Base-by-base conservation (phyloP, 2,888 invertebrate species). In the Tenthredo distinguenda region DNA sequence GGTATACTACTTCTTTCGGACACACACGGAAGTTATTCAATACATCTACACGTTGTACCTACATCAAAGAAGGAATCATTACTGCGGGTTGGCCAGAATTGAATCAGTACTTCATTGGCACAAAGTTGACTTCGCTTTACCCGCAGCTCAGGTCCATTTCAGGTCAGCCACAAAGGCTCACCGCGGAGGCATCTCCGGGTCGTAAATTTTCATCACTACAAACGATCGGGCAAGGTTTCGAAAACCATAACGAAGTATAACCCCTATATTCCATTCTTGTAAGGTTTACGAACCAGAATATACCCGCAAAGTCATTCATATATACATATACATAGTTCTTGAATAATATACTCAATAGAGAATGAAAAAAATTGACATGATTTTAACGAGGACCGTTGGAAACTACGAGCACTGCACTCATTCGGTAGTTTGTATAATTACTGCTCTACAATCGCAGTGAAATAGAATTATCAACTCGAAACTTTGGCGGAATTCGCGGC, bases 151-250 rank as follows among this genome's bases (percentile, higher is more conserved):
- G 83, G 81, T 26, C 71, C 26, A 47, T 71, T 83, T 34, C 62
- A 18, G 71, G 83, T 71, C n/a, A 65, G 71, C 83, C 83, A 47
- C 83, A 83, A 83, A 68, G 71, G 68, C 68, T 81, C 62, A 47
- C 77, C 55, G 58, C 81, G 37, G 21, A 83, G 68, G 68, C 26
- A 83, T 83, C 83, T 65, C 68, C 26, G 83, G 50, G 68, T 71
- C 83, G 83, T 83, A 83, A 83, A 83, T 83, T 83, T 83, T 83
- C 83, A 71, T 68, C 83, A 71, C 83, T 18, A 47, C 6, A 65
- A 83, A 83, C 68, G 65, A 47, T 40, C 68, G 71, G n/a, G 34
- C 47, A 37, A 68, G 26, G 12, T 47, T 40, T 83, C 68, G 68
- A 50, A 83, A 83, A 83, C 68, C 71, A 68, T 83, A 82, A 82